Base-by-base conservation (phyloP, 2,797 vertebrate species). In the Odontamblyopus rebecca region DNA sequence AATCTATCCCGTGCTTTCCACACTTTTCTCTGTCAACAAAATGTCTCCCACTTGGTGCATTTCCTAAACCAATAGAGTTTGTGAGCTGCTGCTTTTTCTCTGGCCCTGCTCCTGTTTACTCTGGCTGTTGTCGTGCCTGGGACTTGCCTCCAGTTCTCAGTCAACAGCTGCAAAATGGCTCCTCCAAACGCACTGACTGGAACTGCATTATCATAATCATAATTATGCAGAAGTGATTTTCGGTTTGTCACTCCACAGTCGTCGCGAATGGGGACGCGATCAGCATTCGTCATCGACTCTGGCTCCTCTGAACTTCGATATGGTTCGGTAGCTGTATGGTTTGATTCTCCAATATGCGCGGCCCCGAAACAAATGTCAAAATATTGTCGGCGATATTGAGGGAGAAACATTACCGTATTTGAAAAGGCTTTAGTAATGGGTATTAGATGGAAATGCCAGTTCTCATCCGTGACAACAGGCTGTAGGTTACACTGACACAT, bases 101-200 rank as follows among this genome's bases (percentile, higher is more conserved):
- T 62, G 61, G 32, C 61, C 35, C 30, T 23, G 61, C 61, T 30
- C 29, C 27, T 30, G 59, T 61, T 61, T 61, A 26, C 23, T 30
- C 59, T 18, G 61, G 30, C 30, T 32, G 61, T 32, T 67, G 80
- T 82, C 50, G 80, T 75, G 70, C 69, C 73, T 82, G 77, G 48
- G 61, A 79, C 75, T 69, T 71, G 78, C 64, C 77, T 84, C 77
- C 81, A 65, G 78, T 60, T 73, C 61, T 62, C 32, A 38, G 61
- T 81, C 54, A 82, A 80, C 82, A 74, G 81, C 84, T 82, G 81
- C 85, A 85, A 89, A 48, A 91, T 89, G 79, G 73, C 78, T 91
- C 89, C 89, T 89, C 77, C 61, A 89, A 86, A 85, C 82, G 79
- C 86, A 85, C 60, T 23, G 82, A 84, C 76, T 69, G 53, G 68